A percentile compares a stretch with the other conserved stretches of the same genome.
Evolutionary conservation across 2,113 vertebrate genomes (phyloP).

Genomic region (Onychostruthus taczanowskii): DNA sequence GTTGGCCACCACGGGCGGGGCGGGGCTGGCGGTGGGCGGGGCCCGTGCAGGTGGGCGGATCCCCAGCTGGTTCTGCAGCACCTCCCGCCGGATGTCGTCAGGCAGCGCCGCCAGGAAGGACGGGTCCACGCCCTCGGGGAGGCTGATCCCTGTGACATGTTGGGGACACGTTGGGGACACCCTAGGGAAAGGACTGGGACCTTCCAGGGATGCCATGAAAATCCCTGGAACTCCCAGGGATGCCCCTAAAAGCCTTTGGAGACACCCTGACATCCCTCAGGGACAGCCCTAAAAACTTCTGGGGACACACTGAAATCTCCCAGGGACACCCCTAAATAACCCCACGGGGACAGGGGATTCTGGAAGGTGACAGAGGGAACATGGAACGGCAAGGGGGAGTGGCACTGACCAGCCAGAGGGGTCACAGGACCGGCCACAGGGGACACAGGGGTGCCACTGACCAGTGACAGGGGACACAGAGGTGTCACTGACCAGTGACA

Average conservation of each 20-base stretch:
- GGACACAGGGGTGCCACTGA: neutral
- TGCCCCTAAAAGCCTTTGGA: neutral
- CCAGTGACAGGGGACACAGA: neutral
- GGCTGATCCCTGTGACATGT: neutral
- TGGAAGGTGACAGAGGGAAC: neutral
- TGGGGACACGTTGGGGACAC: neutral
- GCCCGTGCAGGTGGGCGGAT: neutral
- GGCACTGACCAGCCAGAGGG: neutral
- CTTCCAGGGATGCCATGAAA: neutral
- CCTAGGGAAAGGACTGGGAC: rapidly evolving
- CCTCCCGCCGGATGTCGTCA: neutral
- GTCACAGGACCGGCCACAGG: too few species aligned
- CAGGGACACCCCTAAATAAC: neutral
- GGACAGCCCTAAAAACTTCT: neutral
- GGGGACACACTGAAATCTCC: neutral
- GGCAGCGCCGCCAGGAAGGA: neutral
- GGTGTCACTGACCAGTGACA: neutral
- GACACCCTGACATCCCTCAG: neutral
- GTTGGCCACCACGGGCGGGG: neutral
- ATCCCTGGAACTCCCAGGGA: too few species aligned
- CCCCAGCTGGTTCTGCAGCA: neutral
- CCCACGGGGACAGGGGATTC: neutral
- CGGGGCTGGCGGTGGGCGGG: neutral
- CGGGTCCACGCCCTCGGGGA: neutral
- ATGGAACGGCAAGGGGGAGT: neutral